Evolutionary conservation across 2,113 vertebrate species (phyloP).

Genomic region (Papio anubis): DNA sequence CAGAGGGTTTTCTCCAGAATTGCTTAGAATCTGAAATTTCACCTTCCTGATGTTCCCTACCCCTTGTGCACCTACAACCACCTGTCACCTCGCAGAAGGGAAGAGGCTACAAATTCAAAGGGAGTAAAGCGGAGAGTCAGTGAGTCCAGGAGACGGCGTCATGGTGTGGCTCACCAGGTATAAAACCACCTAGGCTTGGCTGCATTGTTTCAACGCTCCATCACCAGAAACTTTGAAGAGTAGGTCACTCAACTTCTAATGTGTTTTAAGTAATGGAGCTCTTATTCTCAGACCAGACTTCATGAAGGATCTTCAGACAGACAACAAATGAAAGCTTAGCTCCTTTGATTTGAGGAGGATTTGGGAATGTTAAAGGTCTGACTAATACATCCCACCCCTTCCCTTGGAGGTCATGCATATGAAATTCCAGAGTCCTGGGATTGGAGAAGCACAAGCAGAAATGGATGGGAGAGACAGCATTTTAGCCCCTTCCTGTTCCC

Average conservation of each 20-base stretch:
- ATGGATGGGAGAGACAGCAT: not conserved
- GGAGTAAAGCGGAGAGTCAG: not conserved
- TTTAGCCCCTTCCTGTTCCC: not conserved
- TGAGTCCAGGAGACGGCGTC: too few relatives aligned
- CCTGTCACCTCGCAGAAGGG: not conserved
- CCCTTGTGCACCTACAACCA: too few relatives aligned
- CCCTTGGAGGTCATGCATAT: not conserved
- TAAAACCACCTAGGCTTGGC: not conserved
- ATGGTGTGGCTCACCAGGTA: rapidly evolving
- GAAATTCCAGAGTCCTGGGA: not conserved
- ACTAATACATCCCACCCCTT: not conserved
- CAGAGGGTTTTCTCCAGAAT: not conserved
- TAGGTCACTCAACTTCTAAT: not conserved
- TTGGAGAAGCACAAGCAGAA: not conserved
- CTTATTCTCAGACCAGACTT: not conserved
- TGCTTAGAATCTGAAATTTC: not conserved
- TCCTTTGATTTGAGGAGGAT: not conserved
- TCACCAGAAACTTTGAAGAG: not conserved
- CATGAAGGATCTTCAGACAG: not conserved
- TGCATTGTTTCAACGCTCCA: rapidly evolving
- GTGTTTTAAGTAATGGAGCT: not conserved
- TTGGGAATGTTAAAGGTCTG: not conserved
- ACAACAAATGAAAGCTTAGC: not conserved
- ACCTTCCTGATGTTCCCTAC: not conserved
- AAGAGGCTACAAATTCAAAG: not conserved